Evolutionary conservation across 2,113 vertebrate genomes (phyloP).

Genomic region (Trinectes maculatus): DNA sequence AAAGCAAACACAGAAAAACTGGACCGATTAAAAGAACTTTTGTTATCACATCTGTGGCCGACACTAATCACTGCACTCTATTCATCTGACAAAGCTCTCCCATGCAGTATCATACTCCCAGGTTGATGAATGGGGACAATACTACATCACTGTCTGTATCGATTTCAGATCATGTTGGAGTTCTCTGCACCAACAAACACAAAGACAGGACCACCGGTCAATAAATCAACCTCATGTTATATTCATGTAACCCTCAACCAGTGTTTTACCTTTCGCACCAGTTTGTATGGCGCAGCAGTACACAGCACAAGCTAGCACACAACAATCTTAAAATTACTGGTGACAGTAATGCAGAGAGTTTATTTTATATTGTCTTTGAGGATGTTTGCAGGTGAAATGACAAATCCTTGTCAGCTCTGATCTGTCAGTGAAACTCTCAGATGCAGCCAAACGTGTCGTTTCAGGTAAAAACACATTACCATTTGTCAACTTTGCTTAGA

Average conservation of each 20-base stretch:
- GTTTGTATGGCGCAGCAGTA: not conserved
- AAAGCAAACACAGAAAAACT: no score
- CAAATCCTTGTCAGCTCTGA: no score
- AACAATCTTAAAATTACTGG: no score
- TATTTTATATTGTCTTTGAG: no score
- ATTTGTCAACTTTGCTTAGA: no score
- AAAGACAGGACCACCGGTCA: slow-evolving; percentile 49
- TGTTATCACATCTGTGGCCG: not conserved
- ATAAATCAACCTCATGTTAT: slow-evolving; percentile 70
- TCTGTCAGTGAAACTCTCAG: no score
- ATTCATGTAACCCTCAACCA: slow-evolving; percentile 63
- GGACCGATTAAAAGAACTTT: not conserved
- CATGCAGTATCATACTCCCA: not conserved
- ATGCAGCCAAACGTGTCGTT: no score
- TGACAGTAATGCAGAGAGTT: no score
- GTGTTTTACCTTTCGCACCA: slow-evolving; percentile 47
- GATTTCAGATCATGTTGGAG: slow-evolving; percentile 70
- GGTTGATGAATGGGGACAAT: slow-evolving; percentile 44
- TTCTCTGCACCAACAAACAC: slow-evolving; percentile 62
- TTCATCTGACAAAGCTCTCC: slow-evolving; percentile 6
- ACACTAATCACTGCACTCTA: slow-evolving; percentile 12
- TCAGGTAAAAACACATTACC: no score
- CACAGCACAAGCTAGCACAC: not conserved
- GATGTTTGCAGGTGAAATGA: no score
- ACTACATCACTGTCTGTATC: slow-evolving; percentile 57